Percentiles rank a stretch among this genome's conserved stretches.
phyloP scores from a whole-genome alignment of 1,140 invertebrate species.

The Zeugodacus cucurbitae region DNA sequence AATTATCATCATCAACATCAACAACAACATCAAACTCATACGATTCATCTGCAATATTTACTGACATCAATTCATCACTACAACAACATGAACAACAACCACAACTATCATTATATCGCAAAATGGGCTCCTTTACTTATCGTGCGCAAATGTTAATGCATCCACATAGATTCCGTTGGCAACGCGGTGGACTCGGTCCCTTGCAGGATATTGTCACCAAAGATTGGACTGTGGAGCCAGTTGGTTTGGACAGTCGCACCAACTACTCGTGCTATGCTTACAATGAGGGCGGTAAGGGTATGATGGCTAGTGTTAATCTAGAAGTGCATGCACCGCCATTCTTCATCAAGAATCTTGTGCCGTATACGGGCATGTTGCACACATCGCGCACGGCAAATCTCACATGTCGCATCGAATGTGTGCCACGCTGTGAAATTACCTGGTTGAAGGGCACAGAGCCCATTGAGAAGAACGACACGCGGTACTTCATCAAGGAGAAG shows the following conservation, averaged over 20 bases:
- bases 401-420: conserved; percentile 89
- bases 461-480: conserved; percentile 73
- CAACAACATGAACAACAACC: not conserved
- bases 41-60: conserved; percentile 3
- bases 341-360: conserved; percentile 85
- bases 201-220: conserved; percentile 78
- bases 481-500: conserved; percentile 76
- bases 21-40: not conserved
- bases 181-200: conserved; percentile 75
- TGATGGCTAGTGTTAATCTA: conserved; percentile 76
- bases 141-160: conserved; percentile 57
- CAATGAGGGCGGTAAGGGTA: conserved; percentile 84
- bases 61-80: not conserved
- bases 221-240: conserved; percentile 81
- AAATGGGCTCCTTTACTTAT: conserved; percentile 63
- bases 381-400: conserved; percentile 76
- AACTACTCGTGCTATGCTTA: conserved; percentile 88
- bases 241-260: conserved; percentile 82
- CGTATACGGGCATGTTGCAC: conserved; percentile 82
- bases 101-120: conserved; percentile 50
- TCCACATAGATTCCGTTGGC: conserved; percentile 78
- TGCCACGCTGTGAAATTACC: conserved; percentile 82
- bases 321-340: conserved; percentile 87
- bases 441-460: conserved; percentile 82
- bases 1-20: conserved; percentile 32